Evolutionary conservation across 1,140 invertebrate genomes (phyloP), one percentile per base, ranked within the genome.

Genomic region (Musca vetustissima): DNA sequence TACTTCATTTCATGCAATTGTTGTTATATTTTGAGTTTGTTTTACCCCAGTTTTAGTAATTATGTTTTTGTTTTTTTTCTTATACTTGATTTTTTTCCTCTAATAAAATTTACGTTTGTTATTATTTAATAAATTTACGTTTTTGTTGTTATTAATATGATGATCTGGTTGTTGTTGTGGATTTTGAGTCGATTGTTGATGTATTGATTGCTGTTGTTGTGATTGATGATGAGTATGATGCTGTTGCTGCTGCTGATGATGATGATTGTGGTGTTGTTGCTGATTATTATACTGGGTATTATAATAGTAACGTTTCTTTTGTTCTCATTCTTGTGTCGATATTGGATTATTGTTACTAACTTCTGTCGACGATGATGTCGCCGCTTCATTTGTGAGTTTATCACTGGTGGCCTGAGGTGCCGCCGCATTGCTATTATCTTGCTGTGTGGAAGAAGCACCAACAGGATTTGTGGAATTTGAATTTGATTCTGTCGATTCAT

Each of bases 261-360:
- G 49, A 4, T 52, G 49, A 21, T 36, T 17, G 43, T 61, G 57
- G 7, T 61, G 57, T 4, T 43, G 36, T 43, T 43, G 36, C 36
- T 43, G 36, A 43, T 43, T 43, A 43, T 43, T 43, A 61, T 61
- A 61, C 36, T 61, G 57, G n/a, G 57, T 61, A 36, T 61, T 61
- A 36, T 61, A 61, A 49, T 65, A 65, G 22, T 65, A 65, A 50
- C 43, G 21, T 48, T 65, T 65, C 43, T 65, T 49, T 49, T 65
- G 64, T 50, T 49, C 43, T 65, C 64, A 65, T 65, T 65, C 64
- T 65, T 65, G 64, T 65, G 64, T 47, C 25, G 64, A 49, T 48
- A 50, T 50, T 65, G 32, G 48, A 65, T 65, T 65, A 65, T 65
- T 65, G 48, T 65, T 65, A 17, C 64, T 65, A 47, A 43, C 48